A percentile compares a stretch with the other conserved stretches of the same genome.
Conservation (phyloP, 2,888 invertebrate genomes). For the Synanthedon myopaeformis region DNA sequence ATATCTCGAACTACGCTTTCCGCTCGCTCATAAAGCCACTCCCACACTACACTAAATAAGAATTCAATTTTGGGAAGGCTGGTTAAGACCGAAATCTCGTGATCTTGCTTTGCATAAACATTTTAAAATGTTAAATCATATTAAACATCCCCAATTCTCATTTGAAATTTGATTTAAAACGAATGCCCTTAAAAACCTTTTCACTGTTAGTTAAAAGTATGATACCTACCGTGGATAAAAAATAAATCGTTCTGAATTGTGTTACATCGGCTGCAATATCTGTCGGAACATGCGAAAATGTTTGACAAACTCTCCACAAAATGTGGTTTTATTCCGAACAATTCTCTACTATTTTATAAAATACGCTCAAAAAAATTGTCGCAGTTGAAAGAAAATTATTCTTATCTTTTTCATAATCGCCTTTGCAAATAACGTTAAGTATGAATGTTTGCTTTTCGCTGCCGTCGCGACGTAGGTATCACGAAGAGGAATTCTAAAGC, state of each 20-base stretch:
- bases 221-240: neutral
- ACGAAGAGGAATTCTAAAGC: conserved; percentile 62
- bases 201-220: too few species aligned
- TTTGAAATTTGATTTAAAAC: too few species aligned
- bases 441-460: conserved; percentile 45
- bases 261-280: neutral
- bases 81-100: too few species aligned
- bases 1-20: conserved; percentile 64
- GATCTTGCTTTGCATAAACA: too few species aligned
- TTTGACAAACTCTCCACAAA: neutral
- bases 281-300: neutral
- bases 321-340: neutral
- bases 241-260: neutral
- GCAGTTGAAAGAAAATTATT: neutral
- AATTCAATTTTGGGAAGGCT: neutral
- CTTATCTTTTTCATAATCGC: conserved; percentile 9
- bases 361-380: neutral
- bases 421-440: conserved; percentile 29
- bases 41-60: conserved; percentile 15
- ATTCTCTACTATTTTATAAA: neutral
- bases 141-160: too few species aligned
- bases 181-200: too few species aligned
- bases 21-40: conserved; percentile 47
- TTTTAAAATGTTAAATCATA: too few species aligned
- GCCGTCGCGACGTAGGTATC: conserved; percentile 61